phyloP scores from a whole-genome alignment of 2,888 invertebrate genomes.

The Spicauda simplicius region DNA sequence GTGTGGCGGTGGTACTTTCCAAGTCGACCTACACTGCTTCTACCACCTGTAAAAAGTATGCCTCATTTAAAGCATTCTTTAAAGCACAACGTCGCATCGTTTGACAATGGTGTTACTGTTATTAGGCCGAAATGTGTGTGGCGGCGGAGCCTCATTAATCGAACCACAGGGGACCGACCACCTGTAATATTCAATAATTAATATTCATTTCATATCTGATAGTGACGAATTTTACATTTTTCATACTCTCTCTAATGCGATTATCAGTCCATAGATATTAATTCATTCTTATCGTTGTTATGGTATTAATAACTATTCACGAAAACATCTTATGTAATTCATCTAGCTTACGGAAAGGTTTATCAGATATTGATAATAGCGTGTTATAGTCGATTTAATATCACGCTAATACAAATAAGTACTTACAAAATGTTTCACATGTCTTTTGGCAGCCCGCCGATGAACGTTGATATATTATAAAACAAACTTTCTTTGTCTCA shows the following conservation, averaged over 20 bases:
- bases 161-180: no score
- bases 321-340: not conserved
- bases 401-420: not conserved
- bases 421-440: constrained; percentile 1
- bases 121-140: no score
- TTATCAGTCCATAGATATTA: not conserved
- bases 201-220: no score
- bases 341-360: not conserved
- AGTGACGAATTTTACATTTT: no score
- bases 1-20: no score
- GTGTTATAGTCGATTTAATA: not conserved
- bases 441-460: not conserved
- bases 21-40: no score
- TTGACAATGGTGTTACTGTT: no score
- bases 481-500: constrained; percentile 28
- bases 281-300: not conserved
- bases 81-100: no score
- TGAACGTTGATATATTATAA: constrained; percentile 5
- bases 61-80: no score
- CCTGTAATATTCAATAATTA: no score
- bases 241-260: not conserved
- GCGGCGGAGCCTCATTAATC: no score
- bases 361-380: not conserved
- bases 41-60: no score
- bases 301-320: not conserved